Evolutionary conservation across 2,888 invertebrate genomes (phyloP), one percentile per base, ranked within the genome.

Genomic region (Hirtodrosophila trivittata): DNA sequence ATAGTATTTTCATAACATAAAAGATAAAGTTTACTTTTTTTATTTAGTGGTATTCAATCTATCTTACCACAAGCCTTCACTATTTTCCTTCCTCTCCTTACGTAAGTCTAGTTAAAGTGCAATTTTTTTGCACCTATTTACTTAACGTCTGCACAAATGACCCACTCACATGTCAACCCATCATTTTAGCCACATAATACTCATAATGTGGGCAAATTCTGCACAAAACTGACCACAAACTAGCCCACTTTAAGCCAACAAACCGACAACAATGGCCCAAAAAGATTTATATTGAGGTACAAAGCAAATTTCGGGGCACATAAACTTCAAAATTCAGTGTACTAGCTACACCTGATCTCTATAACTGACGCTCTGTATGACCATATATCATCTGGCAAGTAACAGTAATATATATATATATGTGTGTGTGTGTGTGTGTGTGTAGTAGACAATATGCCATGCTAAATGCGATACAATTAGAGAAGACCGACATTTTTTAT

Each of bases 391-490:
- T 68, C 46, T 66, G 26, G 12, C 41, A 41, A 26, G 21, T 6
- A 21, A 26, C 26, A 25, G 14, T 21, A 21, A 21, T 2, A 21
- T 21, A 28, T n/a, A n/a, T 28, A n/a, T 28, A n/a, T 28, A 7
- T 28, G 28, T 28, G 28, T 28, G 28, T 28, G 28, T 28, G 28
- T 8, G 7, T 28, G 28, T 28, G 28, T 28, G 9, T 28, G 28
- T 9, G 28, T 28, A 5, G 5, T 28, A 72, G 68, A 85, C 81
- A 76, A 84, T 84, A 81, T 75, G 70, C 82, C 82, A 72, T 60
- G 66, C 67, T 85, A 82, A 85, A 82, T 85, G 80, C 65, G 80
- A 57, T 77, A 85, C 78, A 78, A 82, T 82, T 85, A 82, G 67
- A 43, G 66, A 30, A 54, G 62, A 41, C 60, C 28, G 42, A 55